Percentiles rank a stretch among this genome's conserved stretches.
Evolutionary conservation across 2,797 vertebrate species (phyloP).

Genomic region (Hipposideros larvatus): DNA sequence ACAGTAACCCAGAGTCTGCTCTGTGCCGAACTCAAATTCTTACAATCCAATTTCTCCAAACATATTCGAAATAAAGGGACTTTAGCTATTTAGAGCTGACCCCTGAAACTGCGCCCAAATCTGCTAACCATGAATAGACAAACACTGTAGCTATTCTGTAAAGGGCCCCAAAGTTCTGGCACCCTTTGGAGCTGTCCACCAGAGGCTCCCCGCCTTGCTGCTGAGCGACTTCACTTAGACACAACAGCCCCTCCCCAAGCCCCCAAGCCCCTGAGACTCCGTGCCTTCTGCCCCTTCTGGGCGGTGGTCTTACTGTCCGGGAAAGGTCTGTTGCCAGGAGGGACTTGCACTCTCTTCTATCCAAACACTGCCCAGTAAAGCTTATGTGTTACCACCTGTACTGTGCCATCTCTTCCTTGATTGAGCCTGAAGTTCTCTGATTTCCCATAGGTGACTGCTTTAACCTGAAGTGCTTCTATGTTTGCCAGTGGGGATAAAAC

Average conservation of each 20-base stretch:
- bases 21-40: neutral
- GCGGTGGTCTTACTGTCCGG: neutral
- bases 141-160: neutral
- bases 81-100: neutral
- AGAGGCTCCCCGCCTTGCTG: neutral
- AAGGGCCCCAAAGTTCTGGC: neutral
- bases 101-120: neutral
- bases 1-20: neutral
- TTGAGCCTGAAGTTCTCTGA: neutral
- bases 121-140: neutral
- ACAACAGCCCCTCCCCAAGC: neutral
- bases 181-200: neutral
- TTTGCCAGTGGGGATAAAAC: neutral
- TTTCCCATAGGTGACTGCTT: neutral
- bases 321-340: neutral
- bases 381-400: neutral
- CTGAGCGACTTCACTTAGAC: rapidly evolving
- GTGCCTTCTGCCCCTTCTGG: neutral
- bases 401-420: neutral
- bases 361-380: neutral
- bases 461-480: neutral
- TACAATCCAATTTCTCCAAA: neutral
- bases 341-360: neutral
- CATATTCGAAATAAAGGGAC: neutral
- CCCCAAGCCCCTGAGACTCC: neutral